Evolutionary conservation across 2,113 vertebrate species (phyloP).

Genomic region (Tragelaphus buxtoni): DNA sequence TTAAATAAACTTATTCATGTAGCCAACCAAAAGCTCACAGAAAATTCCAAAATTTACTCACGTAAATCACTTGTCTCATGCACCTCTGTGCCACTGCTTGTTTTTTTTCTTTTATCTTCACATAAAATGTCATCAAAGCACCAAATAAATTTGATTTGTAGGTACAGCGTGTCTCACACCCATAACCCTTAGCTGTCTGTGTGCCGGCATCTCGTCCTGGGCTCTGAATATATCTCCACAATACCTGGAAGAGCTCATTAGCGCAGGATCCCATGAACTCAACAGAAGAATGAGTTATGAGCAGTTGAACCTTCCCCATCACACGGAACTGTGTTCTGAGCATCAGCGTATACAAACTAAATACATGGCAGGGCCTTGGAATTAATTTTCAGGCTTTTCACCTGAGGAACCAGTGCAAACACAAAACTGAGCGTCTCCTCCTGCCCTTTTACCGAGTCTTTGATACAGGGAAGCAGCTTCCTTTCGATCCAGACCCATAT

Average conservation of each 20-base stretch:
- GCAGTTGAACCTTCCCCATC: not conserved
- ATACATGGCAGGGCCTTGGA: not conserved
- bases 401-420: not conserved
- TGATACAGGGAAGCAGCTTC: not conserved
- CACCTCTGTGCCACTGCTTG: not conserved
- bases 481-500: not conserved
- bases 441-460: not conserved
- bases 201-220: not conserved
- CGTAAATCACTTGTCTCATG: not conserved
- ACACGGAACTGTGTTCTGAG: not conserved
- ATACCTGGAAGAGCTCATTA: not conserved
- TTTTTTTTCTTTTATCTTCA: not conserved
- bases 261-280: not conserved
- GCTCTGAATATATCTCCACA: not conserved
- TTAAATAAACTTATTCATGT: not conserved
- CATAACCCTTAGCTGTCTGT: not conserved
- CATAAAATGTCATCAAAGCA: constrained; percentile 2
- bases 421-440: not conserved
- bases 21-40: not conserved
- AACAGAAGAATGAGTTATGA: not conserved
- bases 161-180: not conserved
- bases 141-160: not conserved
- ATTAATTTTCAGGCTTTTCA: not conserved
- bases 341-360: not conserved
- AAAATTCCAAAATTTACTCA: not conserved